A percentile compares a stretch with the other conserved stretches of the same genome.
These are phyloP conservation scores for Mobula hypostoma DNA, from an alignment of 2,113 vertebrate species.

Conservation along the genomic window DNA sequence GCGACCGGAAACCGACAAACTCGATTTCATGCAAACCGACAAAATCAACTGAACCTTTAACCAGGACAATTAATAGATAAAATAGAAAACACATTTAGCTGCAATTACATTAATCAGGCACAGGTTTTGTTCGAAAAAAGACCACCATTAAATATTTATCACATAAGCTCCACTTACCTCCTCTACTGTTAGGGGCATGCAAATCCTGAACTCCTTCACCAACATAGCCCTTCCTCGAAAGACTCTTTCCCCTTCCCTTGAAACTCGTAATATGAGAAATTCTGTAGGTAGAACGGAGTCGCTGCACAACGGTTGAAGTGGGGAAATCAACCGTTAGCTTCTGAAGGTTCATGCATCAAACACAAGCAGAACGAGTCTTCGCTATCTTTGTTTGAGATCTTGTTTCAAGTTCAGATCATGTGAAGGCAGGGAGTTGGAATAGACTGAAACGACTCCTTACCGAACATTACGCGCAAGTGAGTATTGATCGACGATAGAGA, in stretches of 20 bases:
- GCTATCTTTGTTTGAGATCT: slow-evolving; percentile 43
- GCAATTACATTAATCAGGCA: background rate
- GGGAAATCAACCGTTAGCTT: slow-evolving; percentile 22
- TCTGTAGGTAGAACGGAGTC: background rate
- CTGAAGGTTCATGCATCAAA: slow-evolving; percentile 34
- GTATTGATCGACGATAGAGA: background rate
- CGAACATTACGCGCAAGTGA: slow-evolving; percentile 16
- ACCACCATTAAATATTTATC: slow-evolving; percentile 35
- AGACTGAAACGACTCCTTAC: background rate
- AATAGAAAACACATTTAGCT: background rate
- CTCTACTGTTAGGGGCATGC: slow-evolving; percentile 91
- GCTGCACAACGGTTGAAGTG: slow-evolving; percentile 12
- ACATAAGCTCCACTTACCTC: slow-evolving; percentile 68
- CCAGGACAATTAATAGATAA: background rate
- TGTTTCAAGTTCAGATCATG: slow-evolving; percentile 44
- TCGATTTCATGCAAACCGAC: background rate
- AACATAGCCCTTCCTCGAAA: slow-evolving; percentile 68
- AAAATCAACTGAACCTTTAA: background rate
- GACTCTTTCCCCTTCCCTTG: background rate
- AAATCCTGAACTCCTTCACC: slow-evolving; percentile 96
- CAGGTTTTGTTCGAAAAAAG: background rate
- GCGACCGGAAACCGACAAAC: background rate
- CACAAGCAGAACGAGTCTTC: slow-evolving; percentile 2
- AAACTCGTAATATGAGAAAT: background rate
- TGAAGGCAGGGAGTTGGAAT: slow-evolving; percentile 27